These are phyloP conservation scores for Parelbella ahira DNA, from an alignment of 2,888 invertebrate genomes.

Conservation along the genomic window DNA sequence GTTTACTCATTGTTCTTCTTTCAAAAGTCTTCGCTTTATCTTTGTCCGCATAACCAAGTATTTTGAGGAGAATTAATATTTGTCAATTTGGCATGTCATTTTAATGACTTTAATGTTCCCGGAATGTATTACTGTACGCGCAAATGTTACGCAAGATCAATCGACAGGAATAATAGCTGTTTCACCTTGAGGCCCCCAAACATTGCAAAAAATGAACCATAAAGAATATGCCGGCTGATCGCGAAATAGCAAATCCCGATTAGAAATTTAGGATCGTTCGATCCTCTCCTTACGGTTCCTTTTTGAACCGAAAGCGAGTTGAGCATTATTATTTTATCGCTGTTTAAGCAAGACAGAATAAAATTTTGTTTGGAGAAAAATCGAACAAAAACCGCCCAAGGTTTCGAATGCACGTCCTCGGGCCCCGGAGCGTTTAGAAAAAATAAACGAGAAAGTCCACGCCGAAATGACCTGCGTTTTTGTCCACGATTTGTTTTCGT, in stretches of 20 bases:
- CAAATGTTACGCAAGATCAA: constrained; percentile 23
- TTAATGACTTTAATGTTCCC: too few species aligned
- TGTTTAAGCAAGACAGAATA: constrained; percentile 66
- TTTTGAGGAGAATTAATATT: too few species aligned
- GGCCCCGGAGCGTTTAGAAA: constrained; percentile 62
- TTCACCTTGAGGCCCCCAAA: constrained; percentile 60
- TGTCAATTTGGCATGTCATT: too few species aligned
- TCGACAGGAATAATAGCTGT: constrained; percentile 43
- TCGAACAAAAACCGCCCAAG: constrained; percentile 61
- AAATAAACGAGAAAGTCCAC: constrained; percentile 75
- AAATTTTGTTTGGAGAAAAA: constrained; percentile 61
- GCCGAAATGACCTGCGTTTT: constrained; percentile 79
- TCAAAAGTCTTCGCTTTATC: too few species aligned
- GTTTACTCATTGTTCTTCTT: too few species aligned
- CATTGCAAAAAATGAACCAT: constrained; percentile 61
- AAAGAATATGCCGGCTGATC: constrained; percentile 58
- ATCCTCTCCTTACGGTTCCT: constrained; percentile 60
- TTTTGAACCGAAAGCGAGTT: constrained; percentile 51
- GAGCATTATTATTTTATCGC: constrained; percentile 74
- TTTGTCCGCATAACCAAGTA: too few species aligned
- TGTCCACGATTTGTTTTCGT: constrained; percentile 77
- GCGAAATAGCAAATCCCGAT: constrained; percentile 66
- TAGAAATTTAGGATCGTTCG: constrained; percentile 67
- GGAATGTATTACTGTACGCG: too few species aligned
- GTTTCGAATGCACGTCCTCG: constrained; percentile 77